These are phyloP conservation scores for Leucoraja erinaceus DNA, from an alignment of 2,113 vertebrate genomes.

Conservation along the genomic window DNA sequence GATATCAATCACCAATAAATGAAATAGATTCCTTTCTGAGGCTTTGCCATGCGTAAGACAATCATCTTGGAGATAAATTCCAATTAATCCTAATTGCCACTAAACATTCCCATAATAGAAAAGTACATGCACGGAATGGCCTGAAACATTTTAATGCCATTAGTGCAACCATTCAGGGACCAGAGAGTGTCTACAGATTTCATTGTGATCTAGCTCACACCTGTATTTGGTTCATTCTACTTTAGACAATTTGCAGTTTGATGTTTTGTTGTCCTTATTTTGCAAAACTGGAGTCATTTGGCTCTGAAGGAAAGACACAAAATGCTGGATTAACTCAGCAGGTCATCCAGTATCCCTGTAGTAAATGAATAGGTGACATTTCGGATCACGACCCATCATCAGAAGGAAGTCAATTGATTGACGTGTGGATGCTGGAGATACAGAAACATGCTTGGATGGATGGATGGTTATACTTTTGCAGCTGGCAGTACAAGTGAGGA, in stretches of 20 bases:
- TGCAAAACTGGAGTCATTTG: neutral
- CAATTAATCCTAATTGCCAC: neutral
- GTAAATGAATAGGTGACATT: no score
- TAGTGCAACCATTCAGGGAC: neutral
- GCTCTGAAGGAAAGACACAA: neutral
- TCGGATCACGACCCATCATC: no score
- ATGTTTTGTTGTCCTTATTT: neutral
- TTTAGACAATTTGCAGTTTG: neutral
- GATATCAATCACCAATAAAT: neutral
- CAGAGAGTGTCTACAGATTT: neutral
- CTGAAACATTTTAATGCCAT: neutral
- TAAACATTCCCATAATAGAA: neutral
- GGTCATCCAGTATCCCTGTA: no score
- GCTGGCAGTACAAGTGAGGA: neutral
- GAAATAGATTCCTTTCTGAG: neutral
- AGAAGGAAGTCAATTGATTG: neutral
- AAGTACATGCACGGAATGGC: neutral
- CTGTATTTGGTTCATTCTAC: neutral
- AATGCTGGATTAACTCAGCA: no score
- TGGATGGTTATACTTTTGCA: neutral
- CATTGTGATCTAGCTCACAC: neutral
- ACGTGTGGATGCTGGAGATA: neutral
- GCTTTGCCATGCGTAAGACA: neutral
- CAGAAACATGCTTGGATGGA: neutral
- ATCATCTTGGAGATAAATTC: neutral